phyloP scores from a whole-genome alignment of 2,113 vertebrate species.

The Indicator indicator region DNA sequence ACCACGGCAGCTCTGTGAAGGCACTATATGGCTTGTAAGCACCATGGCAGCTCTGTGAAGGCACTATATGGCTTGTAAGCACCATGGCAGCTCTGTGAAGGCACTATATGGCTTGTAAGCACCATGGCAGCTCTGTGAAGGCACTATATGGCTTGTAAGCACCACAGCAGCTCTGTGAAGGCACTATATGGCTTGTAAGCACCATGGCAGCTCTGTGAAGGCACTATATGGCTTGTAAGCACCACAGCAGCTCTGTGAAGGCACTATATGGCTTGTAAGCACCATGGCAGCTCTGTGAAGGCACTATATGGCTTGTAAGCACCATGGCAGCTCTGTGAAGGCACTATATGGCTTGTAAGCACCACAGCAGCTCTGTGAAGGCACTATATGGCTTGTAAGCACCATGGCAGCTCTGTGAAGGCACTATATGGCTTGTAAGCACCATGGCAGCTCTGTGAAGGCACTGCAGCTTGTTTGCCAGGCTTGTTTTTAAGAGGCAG shows the following conservation, averaged over 20 bases:
- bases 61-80: neutral
- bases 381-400: neutral
- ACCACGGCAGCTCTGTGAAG: neutral
- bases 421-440: fast-evolving
- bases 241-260: neutral
- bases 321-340: neutral
- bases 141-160: neutral
- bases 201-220: neutral
- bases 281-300: neutral
- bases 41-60: neutral
- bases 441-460: neutral
- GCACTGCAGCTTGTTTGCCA: neutral
- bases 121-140: neutral
- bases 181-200: neutral
- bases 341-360: neutral
- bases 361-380: neutral
- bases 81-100: neutral
- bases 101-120: neutral
- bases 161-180: neutral
- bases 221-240: neutral
- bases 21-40: neutral
- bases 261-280: neutral
- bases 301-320: neutral
- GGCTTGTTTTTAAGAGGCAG: neutral
- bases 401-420: neutral